Evolutionary conservation across 2,113 vertebrate genomes (phyloP).

Genomic region (Falco punctatus): DNA sequence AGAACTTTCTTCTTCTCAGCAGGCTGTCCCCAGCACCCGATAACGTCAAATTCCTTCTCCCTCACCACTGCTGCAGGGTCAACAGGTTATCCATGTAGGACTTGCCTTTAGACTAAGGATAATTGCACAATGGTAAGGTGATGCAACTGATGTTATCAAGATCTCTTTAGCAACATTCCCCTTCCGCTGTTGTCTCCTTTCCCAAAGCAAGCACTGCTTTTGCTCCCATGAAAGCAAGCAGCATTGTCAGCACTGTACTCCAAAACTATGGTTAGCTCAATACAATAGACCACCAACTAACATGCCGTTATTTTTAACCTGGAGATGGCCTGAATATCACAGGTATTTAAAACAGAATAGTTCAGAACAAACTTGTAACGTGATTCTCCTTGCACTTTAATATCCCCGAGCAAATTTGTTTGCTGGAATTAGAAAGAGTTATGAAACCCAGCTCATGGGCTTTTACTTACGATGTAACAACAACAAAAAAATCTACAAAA

Average conservation of each 20-base stretch:
- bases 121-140: background rate
- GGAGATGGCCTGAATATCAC: background rate
- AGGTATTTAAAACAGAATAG: background rate
- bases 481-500: background rate
- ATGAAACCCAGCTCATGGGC: background rate
- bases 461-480: background rate
- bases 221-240: background rate
- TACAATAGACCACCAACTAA: background rate
- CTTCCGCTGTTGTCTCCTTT: fast-evolving
- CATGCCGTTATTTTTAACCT: fast-evolving
- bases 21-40: background rate
- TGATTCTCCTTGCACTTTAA: background rate
- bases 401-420: background rate
- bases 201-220: background rate
- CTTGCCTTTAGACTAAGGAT: background rate
- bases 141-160: background rate
- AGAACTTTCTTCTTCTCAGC: background rate
- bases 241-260: fast-evolving
- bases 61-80: background rate
- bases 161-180: background rate
- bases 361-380: background rate
- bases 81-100: background rate
- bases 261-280: background rate
- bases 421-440: background rate
- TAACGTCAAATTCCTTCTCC: background rate